A percentile compares a stretch with the other conserved stretches of the same genome.
phyloP scores from a whole-genome alignment of 2,888 invertebrate species.

The Drosophila flavopinicola region DNA sequence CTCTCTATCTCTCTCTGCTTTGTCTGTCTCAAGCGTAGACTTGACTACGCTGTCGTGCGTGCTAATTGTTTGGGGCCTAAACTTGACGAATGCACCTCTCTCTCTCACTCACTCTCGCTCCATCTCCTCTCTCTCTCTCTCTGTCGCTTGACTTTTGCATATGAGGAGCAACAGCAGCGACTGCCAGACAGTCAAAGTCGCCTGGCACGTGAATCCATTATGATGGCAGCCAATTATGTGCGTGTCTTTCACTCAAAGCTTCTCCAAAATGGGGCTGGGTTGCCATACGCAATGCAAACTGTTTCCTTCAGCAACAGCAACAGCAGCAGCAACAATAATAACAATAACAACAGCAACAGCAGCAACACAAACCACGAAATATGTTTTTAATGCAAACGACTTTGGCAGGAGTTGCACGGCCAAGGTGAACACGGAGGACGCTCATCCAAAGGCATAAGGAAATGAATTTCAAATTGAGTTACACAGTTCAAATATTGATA shows the following conservation, averaged over 20 bases:
- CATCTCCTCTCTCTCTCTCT: not conserved
- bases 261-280: conserved; percentile 1
- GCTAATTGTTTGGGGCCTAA: conserved; percentile 67
- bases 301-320: conserved; percentile 31
- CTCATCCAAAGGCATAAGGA: conserved; percentile 21
- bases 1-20: conserved; percentile 3
- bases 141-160: conserved; percentile 56
- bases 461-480: not conserved
- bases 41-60: conserved; percentile 53
- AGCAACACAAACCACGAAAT: conserved; percentile 59
- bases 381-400: conserved; percentile 75
- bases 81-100: conserved; percentile 44
- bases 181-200: conserved; percentile 40
- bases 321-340: conserved; percentile 14
- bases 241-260: conserved; percentile 60
- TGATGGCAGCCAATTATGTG: conserved; percentile 78
- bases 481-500: too few species aligned
- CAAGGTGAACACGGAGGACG: conserved; percentile 66
- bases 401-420: conserved; percentile 61
- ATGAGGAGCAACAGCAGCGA: conserved; percentile 22
- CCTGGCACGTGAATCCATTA: conserved; percentile 73
- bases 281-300: conserved; percentile 41
- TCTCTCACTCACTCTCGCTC: not conserved
- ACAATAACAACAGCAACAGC: conserved; percentile 21
- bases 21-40: conserved; percentile 36